Base-by-base conservation (phyloP, 2,888 invertebrate genomes). In the Uloborus plumipes region DNA sequence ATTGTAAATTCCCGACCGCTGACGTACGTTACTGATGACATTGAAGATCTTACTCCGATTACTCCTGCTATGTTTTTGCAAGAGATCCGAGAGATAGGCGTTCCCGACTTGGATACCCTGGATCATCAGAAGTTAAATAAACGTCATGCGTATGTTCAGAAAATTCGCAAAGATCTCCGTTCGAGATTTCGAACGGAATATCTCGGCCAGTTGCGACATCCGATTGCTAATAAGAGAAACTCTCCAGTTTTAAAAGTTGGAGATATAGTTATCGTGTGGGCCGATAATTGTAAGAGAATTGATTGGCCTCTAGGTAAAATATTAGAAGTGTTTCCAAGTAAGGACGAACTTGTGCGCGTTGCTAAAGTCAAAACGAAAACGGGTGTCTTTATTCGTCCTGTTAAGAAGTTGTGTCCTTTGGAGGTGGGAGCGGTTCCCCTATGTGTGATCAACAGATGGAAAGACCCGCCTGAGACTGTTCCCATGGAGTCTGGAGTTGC, bases 281-380 rank as follows among this genome's bases (percentile, higher is more conserved):
- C 61, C 1, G 61, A 61, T 13, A 61, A 61, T 9, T 22, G 9
- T 9, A 61, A 26, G 6, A 11, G 61, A 26, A 61, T 26, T 31
- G 31, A 20, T 9, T 61, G 61, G 61, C 61, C 61, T 1, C 26
- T 61, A 1, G 61, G 61, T 3, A 61, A 14, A n/a, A 22, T 61
- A 4, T 26, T 61, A 13, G 22, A 61, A 11, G 61, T 61, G 6
- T 61, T 31, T 22, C 22, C 26, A 15, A 61, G 61, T 14, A 26
- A 26, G n/a, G 61, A 61, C 13, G 61, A 26, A 22, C 1, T 13
- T 11, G 61, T 61, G 31, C 11, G 61, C 0, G 26, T 61, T 16
- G 65, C 65, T n/a, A 65, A 65, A 47, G 9, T 65, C 6, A 65
- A 65, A 13, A 65, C 65, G 2, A 15, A 20, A 31, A 26, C 61